Percentiles rank a stretch among this genome's conserved stretches.
Conservation (phyloP, 2,113 vertebrate species). For the Potamarius usumacintae region DNA sequence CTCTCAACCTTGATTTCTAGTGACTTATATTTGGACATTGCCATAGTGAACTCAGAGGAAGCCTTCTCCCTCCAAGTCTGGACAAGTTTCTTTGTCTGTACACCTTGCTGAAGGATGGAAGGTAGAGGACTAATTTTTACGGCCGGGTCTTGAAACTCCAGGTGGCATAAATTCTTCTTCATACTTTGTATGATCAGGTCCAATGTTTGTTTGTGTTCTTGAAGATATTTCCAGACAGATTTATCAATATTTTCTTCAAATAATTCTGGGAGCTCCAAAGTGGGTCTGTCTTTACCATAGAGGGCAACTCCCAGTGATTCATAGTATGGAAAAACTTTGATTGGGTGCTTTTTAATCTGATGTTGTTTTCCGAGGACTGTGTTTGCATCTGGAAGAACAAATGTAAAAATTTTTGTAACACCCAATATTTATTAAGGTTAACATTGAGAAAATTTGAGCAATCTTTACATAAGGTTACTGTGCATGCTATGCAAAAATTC, state of each 20-base stretch:
- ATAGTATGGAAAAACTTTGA: conserved; percentile 83
- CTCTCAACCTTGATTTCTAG: conserved; percentile 53
- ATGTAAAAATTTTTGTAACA: not conserved
- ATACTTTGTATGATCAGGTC: conserved; percentile 68
- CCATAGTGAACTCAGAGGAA: conserved; percentile 60
- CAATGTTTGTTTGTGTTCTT: conserved; percentile 53
- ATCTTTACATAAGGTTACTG: not conserved
- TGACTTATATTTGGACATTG: conserved; percentile 70
- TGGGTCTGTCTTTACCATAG: conserved; percentile 80
- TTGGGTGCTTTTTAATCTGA: conserved; percentile 62
- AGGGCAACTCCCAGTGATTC: conserved; percentile 75
- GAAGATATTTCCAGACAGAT: conserved; percentile 73
- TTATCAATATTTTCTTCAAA: conserved; percentile 66
- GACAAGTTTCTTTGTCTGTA: conserved; percentile 60
- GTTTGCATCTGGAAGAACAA: conserved; percentile 56
- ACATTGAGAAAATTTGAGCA: not conserved
- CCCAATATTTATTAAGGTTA: no score
- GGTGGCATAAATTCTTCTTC: conserved; percentile 66
- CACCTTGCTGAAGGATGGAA: conserved; percentile 66
- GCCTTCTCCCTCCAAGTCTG: conserved; percentile 74
- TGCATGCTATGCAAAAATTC: not conserved
- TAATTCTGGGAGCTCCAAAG: conserved; percentile 74
- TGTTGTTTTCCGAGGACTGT: conserved; percentile 62
- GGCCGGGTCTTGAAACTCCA: conserved; percentile 50
- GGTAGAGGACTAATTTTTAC: conserved; percentile 71